Conservation (phyloP, 1,140 invertebrate species). For the Neoseiulus cucumeris region DNA sequence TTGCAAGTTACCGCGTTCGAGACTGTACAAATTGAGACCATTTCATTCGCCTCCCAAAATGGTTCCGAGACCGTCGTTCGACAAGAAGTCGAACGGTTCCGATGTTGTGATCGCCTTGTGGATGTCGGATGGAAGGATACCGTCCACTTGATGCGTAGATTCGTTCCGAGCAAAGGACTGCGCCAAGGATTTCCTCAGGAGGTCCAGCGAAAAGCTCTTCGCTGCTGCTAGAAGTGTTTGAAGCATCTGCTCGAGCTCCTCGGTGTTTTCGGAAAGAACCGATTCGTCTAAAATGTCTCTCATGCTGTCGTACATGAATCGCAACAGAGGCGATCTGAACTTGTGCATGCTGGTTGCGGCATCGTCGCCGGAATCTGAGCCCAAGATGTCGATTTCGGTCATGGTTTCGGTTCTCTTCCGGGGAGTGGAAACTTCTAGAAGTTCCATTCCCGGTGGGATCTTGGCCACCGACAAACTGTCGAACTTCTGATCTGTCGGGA, state of each 20-base stretch:
- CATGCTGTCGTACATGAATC: not conserved
- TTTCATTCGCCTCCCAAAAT: not conserved
- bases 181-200: not conserved
- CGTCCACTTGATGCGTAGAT: not conserved
- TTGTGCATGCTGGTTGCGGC: not conserved
- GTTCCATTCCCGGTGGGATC: too few relatives aligned
- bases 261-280: not conserved
- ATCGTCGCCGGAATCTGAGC: not conserved
- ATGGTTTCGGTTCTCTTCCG: too few relatives aligned
- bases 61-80: not conserved
- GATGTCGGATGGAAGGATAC: not conserved
- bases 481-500: not conserved
- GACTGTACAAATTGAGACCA: too few relatives aligned
- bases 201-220: not conserved
- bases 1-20: too few relatives aligned
- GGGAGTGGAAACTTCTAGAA: too few relatives aligned
- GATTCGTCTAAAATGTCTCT: not conserved
- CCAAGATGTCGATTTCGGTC: too few relatives aligned
- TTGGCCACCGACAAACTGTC: too few relatives aligned
- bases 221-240: not conserved
- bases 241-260: not conserved
- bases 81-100: not conserved
- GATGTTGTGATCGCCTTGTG: not conserved
- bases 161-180: not conserved
- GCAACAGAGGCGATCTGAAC: not conserved